Base-by-base conservation (phyloP, 2,888 invertebrate genomes). In the Scrobipalpa atriplicella region DNA sequence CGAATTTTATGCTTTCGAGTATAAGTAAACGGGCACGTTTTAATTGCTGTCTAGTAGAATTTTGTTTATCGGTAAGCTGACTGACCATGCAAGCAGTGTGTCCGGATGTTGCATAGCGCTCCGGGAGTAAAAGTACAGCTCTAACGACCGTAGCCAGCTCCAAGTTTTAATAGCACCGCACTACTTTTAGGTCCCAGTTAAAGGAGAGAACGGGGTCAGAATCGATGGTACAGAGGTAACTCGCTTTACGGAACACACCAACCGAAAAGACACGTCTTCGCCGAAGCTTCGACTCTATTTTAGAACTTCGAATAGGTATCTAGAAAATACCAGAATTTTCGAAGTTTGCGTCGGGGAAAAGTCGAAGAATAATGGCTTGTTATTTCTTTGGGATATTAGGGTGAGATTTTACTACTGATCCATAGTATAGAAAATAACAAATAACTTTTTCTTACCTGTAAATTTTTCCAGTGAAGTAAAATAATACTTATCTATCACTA, bases 141-240 rank as follows among this genome's bases (percentile, higher is more conserved):
- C 80, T 89, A 87, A 87, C 87, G 84, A 86, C 81, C 78, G 76
- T 67, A 77, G 81, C 80, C 80, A 79, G 82, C 73, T 78, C 78
- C 77, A 86, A 89, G 84, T 89, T 87, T 87, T 86, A 87, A 88
- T 86, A 85, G 86, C 78, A 75, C 73, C 71, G 76, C 79, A 80
- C 74, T 80, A 84, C 82, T 86, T 88, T 86, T 84, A 85, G 82
- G 78, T 83, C 74, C 83, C 77, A 80, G 84, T 83, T 83, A 82
- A 79, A 81, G 78, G 75, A 75, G 70, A 76, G 73, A 86, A 85
- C 75, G 81, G 77, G 81, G 83, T 83, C 81, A 80, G 75, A 64
- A 52, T 41, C 64, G 38, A 64, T 64, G 54, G 52, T 43, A 70
- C 72, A 71, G 70, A 72, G 68, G 71, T 68, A 70, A 73, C 64